A percentile compares a stretch with the other conserved stretches of the same genome.
These are phyloP conservation scores for Yponomeuta sedellus DNA, from an alignment of 2,888 invertebrate species.

Conservation along the genomic window DNA sequence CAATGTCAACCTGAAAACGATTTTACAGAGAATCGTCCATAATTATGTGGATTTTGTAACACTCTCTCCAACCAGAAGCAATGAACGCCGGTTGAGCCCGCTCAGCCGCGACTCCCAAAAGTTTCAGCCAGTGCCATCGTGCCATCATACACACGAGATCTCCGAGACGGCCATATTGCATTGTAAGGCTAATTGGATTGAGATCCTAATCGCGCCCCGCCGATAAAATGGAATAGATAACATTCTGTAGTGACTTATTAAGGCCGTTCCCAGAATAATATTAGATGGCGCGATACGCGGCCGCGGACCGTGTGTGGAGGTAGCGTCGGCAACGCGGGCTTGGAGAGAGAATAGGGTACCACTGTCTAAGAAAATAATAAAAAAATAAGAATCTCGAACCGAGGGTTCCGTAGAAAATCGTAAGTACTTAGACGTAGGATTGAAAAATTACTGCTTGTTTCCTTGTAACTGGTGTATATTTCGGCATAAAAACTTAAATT, in stretches of 20 bases:
- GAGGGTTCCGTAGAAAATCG: no score
- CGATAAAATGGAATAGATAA: slow-evolving; percentile 77
- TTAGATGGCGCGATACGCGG: slow-evolving; percentile 69
- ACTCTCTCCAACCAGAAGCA: not conserved
- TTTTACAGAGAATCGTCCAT: no score
- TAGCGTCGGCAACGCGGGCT: slow-evolving; percentile 43
- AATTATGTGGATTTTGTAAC: not conserved
- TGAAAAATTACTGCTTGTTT: no score
- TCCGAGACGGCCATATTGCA: slow-evolving; percentile 54
- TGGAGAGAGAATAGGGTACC: not conserved
- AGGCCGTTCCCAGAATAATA: slow-evolving; percentile 78
- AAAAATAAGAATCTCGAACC: no score
- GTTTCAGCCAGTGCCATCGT: not conserved
- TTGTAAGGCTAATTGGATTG: slow-evolving; percentile 76
- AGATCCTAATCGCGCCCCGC: slow-evolving; percentile 64
- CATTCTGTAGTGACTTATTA: slow-evolving; percentile 78
- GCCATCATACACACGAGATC: not conserved
- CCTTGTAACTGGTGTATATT: no score
- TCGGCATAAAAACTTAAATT: no score
- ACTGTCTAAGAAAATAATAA: no score
- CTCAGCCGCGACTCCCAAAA: not conserved
- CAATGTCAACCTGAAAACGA: no score
- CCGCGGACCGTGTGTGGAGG: slow-evolving; percentile 50
- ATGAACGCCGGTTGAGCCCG: not conserved
- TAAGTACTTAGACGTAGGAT: no score